These are phyloP conservation scores for Megaustenia siamemsis DNA, from an alignment of 2,888 invertebrate genomes.

Conservation along the genomic window DNA sequence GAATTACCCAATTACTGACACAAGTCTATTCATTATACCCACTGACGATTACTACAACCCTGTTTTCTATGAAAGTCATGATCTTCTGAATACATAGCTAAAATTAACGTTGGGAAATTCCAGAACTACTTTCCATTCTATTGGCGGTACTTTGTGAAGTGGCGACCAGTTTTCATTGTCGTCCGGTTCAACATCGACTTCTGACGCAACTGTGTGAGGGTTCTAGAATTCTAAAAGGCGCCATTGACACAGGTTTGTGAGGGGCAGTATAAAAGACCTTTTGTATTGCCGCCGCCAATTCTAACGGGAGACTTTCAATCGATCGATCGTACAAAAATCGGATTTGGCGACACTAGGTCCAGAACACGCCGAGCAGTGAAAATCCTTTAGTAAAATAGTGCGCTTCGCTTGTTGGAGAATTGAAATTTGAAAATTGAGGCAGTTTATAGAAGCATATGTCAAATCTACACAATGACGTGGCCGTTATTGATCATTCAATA, in stretches of 20 bases:
- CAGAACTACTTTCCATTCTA: no score
- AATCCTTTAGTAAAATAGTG: neutral
- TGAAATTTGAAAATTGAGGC: neutral
- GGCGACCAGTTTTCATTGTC: no score
- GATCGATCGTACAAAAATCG: neutral
- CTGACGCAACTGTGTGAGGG: neutral
- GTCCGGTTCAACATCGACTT: no score
- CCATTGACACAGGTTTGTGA: neutral
- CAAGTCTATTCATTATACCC: no score
- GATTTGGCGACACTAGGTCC: neutral
- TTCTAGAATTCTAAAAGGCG: neutral
- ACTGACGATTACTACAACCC: no score
- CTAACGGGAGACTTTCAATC: slow-evolving; percentile 7
- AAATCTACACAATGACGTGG: neutral
- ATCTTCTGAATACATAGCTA: no score
- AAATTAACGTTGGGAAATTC: no score
- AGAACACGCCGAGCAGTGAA: neutral
- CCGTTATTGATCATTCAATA: neutral
- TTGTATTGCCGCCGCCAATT: neutral
- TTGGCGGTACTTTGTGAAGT: no score
- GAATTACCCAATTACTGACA: no score
- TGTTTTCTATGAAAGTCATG: no score
- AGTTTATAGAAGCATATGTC: neutral
- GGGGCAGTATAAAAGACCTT: neutral
- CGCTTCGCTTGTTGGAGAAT: neutral